Evolutionary conservation across 2,888 invertebrate species (phyloP).

Genomic region (Cosmopolites sordidus): DNA sequence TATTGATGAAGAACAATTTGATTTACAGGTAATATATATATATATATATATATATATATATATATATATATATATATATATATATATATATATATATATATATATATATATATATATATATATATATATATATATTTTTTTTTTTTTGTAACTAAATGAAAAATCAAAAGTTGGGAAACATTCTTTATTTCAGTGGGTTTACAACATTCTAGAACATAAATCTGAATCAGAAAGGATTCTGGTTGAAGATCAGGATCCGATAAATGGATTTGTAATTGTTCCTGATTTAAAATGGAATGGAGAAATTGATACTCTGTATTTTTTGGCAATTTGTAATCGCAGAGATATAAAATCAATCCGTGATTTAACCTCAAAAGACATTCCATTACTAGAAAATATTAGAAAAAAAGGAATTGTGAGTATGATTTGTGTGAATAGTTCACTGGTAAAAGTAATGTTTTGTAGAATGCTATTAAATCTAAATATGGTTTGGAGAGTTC

Average conservation of each 20-base stretch:
- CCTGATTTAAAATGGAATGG: conserved; percentile 98
- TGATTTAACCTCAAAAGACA: conserved; percentile 71
- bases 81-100: too few relatives aligned
- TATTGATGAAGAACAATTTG: conserved; percentile 69
- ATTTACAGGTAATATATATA: conserved; percentile 63
- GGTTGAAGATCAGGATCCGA: conserved; percentile 72
- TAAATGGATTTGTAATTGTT: conserved; percentile 79
- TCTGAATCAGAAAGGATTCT: conserved; percentile 85
- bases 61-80: too few relatives aligned
- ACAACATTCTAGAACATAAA: conserved; percentile 91
- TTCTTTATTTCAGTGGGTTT: conserved; percentile 74
- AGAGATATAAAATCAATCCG: conserved; percentile 77
- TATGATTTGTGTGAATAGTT: conserved; percentile 25
- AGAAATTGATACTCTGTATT: conserved; percentile 71
- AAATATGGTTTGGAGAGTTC: conserved; percentile 68
- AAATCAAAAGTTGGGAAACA: neutral
- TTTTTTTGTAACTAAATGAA: conserved; percentile 4
- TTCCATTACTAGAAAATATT: conserved; percentile 81
- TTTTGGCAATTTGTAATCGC: conserved; percentile 74
- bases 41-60: too few relatives aligned
- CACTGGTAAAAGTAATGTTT: conserved; percentile 3
- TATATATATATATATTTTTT: too few relatives aligned
- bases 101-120: conserved; percentile 2
- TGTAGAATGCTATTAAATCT: conserved; percentile 66
- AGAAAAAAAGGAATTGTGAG: conserved; percentile 67